Evolutionary conservation across 2,113 vertebrate species (phyloP), one percentile per base, ranked within the genome.

Genomic region (Eira barbara): DNA sequence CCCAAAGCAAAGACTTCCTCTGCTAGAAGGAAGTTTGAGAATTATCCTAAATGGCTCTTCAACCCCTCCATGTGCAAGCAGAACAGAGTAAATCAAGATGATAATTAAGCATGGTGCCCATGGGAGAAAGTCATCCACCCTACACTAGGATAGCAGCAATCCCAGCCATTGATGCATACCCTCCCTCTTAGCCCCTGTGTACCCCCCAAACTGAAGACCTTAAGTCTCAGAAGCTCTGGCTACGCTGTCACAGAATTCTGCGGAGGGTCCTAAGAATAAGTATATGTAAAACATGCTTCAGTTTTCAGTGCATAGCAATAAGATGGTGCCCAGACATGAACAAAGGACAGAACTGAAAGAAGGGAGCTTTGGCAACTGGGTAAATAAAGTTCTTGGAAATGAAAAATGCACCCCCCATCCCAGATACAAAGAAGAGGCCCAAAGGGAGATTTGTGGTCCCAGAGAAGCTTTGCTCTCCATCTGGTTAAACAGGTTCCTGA

Each of bases 381-480:
- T 93, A 83, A 67, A 73, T 0, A 14, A 97, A 31, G 52, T 11
- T 29, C 52, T 63, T 88, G 14, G 17, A 61, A 73, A 0, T 4
- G 2, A 89, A 52, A 55, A n/a, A 31, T 65, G 87, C n/a, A 94
- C 63, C 4, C 11, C 42, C 10, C 4, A 17, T 9, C n/a, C 76
- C n/a, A 18, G 76, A 73, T 61, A 57, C 17, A 29, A 0, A 1
- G 84, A 90, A 82, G 76, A n/a, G 4, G 82, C 69, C 45, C n/a
- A 61, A 90, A 91, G 63, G n/a, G 88, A 84, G 6, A 49, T 52
- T 4, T 5, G 29, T 0, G 0, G 63, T 82, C 73, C 78, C 85
- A 76, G 59, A 14, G 78, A 98, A 86, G 82, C 15, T 65, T 92
- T 97, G 61, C 78, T 92, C 76, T 52, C 76, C 73, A 39, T 97